Conservation (phyloP, 2,797 vertebrate genomes). For the Betta splendens region DNA sequence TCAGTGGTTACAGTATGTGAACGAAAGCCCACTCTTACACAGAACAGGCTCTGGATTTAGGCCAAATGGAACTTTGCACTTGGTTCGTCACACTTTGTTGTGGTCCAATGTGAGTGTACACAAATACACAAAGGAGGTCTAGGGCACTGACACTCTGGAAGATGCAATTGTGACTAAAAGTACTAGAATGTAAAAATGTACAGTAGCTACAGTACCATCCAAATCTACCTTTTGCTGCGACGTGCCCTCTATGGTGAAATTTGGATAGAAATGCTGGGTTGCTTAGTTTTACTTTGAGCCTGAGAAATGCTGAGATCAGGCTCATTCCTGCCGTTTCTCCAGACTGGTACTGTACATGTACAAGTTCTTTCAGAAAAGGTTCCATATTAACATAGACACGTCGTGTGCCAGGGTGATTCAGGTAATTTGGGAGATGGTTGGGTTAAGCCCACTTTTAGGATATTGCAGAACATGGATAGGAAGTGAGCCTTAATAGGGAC, state of each 20-base stretch:
- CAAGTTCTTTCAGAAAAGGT: too few species aligned
- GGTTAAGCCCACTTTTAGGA: too few species aligned
- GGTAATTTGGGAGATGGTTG: too few species aligned
- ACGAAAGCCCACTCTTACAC: slow-evolving; percentile 20
- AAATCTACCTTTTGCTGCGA: slow-evolving; percentile 28
- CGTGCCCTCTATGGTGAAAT: slow-evolving; percentile 23
- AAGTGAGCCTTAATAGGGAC: too few species aligned
- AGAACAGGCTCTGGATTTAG: slow-evolving; percentile 32
- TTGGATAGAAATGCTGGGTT: slow-evolving; percentile 14
- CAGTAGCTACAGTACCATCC: slow-evolving; percentile 19
- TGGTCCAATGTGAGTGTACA: slow-evolving; percentile 24
- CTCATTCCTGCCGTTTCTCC: too few species aligned
- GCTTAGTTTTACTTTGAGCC: slow-evolving; percentile 22
- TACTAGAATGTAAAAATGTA: slow-evolving; percentile 35
- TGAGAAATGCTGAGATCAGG: too few species aligned
- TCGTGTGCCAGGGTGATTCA: too few species aligned
- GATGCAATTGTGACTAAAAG: slow-evolving; percentile 28
- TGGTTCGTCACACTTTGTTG: slow-evolving; percentile 36
- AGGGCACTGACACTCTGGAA: slow-evolving; percentile 10
- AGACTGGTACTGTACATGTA: too few species aligned
- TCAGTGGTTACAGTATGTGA: slow-evolving; percentile 11
- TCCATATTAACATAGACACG: too few species aligned
- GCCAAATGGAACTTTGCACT: slow-evolving; percentile 46
- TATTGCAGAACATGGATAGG: too few species aligned
- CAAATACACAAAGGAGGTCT: slow-evolving; percentile 17